Evolutionary conservation across 2,797 vertebrate species (phyloP), one percentile per base, ranked within the genome.

Genomic region (Menidia menidia): DNA sequence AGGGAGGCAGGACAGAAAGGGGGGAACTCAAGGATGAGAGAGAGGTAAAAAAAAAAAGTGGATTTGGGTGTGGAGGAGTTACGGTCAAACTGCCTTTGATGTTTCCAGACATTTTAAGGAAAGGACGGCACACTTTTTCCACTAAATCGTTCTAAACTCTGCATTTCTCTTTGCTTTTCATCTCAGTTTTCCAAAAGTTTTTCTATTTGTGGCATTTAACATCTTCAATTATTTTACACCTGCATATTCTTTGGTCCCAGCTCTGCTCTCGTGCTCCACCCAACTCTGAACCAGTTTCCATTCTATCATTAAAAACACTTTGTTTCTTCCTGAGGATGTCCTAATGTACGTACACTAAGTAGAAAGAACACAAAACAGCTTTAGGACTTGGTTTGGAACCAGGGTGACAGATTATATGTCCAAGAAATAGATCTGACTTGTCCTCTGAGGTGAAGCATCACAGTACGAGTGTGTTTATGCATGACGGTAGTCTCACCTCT

Each of bases 401-500:
- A n/a, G 31, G 16, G n/a, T 53, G 47, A 19, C 41, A 43, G 39
- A 15, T 13, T 54, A 64, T 9, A 42, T 44, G 42, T 8, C 39
- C 51, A 63, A 32, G 52, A 19, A 39, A 56, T 39, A 13, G 53
- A 45, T 19, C n/a, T 44, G 8, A 32, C 41, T 33, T 55, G 61
- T 53, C 11, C 0, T 18, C n/a, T 53, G 16, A 43, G 31, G 52
- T 64, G 15, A 54, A 44, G 31, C 7, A 50, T 50, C 11, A 51
- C 19, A 51, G 50, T 25, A 11, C 41, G 6, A 12, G 32, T 11
- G 16, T 42, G 39, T 9, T 39, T 53, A 30, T 47, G 32, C 10
- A 33, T 57, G 25, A 16, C 16, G 19, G 48, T 18, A 52, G 15
- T 72, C 54, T 93, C 93, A 97, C 96, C 94, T 95, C 70, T 91